phyloP scores from a whole-genome alignment of 2,888 invertebrate genomes.

The Gasteruption jaculator region DNA sequence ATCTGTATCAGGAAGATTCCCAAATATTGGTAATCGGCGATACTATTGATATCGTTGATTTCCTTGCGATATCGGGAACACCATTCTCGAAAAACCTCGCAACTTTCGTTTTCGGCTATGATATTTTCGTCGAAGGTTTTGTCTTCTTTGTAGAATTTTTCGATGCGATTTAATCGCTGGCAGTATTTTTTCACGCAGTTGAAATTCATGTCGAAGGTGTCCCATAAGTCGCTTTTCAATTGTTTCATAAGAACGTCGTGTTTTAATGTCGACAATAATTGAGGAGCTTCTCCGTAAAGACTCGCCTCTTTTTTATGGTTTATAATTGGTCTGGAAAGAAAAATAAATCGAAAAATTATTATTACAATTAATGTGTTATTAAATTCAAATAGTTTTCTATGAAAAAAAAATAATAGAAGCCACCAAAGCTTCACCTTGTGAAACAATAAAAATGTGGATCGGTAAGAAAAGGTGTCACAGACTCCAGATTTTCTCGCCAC shows the following conservation, averaged over 20 bases:
- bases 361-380: slow-evolving; percentile 4
- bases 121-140: slow-evolving; percentile 60
- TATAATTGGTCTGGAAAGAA: slow-evolving; percentile 65
- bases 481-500: slow-evolving; percentile 66
- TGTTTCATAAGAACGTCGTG: slow-evolving; percentile 61
- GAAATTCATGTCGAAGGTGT: slow-evolving; percentile 60
- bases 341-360: slow-evolving; percentile 4
- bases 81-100: slow-evolving; percentile 60
- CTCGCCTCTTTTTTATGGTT: slow-evolving; percentile 78
- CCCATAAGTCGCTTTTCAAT: slow-evolving; percentile 58
- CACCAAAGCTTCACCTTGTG: slow-evolving; percentile 57
- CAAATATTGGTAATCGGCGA: slow-evolving; percentile 64
- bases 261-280: slow-evolving; percentile 65
- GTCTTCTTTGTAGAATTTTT: slow-evolving; percentile 68
- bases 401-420: not conserved
- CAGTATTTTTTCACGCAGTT: slow-evolving; percentile 63
- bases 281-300: slow-evolving; percentile 70
- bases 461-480: slow-evolving; percentile 68
- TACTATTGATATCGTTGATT: slow-evolving; percentile 63
- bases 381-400: slow-evolving; percentile 5
- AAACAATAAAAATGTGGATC: slow-evolving; percentile 69
- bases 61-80: slow-evolving; percentile 69
- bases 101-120: slow-evolving; percentile 59
- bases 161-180: slow-evolving; percentile 62
- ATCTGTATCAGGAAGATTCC: slow-evolving; percentile 72